phyloP scores from a whole-genome alignment of 2,113 vertebrate species.

The Hypomesus transpacificus region DNA sequence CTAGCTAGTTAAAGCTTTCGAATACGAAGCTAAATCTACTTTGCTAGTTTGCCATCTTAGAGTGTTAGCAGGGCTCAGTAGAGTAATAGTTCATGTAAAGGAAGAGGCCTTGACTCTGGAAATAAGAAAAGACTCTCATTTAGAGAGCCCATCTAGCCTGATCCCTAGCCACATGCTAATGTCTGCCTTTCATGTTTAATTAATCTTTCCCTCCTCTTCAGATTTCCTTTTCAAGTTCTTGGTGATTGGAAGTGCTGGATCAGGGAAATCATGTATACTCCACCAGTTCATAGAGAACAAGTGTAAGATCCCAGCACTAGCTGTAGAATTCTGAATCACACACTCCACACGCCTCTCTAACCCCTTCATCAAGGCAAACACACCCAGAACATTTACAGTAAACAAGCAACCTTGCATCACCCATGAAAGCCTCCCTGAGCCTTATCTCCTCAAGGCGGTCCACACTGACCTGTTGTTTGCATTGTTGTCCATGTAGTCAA shows the following conservation, averaged over 20 bases:
- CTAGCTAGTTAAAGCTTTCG: neutral
- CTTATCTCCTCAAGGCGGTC: neutral
- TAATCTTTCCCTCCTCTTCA: slow-evolving; percentile 54
- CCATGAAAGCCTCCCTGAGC: too few species aligned
- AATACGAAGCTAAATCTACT: too few species aligned
- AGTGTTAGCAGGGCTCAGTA: too few species aligned
- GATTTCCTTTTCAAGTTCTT: slow-evolving; percentile 97
- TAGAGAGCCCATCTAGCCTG: too few species aligned
- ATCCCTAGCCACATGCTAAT: neutral
- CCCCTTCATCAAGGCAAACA: too few species aligned
- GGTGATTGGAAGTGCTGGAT: slow-evolving; percentile 90
- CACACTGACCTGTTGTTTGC: neutral
- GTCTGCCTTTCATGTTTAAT: neutral
- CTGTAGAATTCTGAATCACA: too few species aligned
- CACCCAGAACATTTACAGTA: too few species aligned
- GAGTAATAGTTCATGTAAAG: too few species aligned
- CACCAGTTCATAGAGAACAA: slow-evolving; percentile 96
- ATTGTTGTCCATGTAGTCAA: slow-evolving; percentile 71
- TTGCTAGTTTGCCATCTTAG: too few species aligned
- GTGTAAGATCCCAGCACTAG: slow-evolving; percentile 71
- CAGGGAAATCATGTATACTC: slow-evolving; percentile 92
- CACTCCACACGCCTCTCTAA: too few species aligned
- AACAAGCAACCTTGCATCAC: too few species aligned
- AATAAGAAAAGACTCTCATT: neutral
- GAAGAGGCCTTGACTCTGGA: neutral